Base-by-base conservation (phyloP, 2,113 vertebrate species). In the Zosterops japonicus region DNA sequence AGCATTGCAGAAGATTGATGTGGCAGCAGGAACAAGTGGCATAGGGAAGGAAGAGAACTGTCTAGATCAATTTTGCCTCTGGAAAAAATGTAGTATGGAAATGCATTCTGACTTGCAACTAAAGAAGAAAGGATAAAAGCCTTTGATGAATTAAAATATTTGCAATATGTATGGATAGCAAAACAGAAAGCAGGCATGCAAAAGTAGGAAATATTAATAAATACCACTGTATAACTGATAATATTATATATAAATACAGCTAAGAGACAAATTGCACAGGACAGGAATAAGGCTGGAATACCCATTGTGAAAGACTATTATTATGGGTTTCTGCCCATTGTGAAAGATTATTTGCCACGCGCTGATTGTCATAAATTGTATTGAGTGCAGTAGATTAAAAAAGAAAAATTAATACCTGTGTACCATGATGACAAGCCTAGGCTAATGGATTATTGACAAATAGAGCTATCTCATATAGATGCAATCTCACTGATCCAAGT, bases 1-100 rank as follows among this genome's bases (percentile, higher is more conserved):
- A 89, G 24, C 71, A 46, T 61, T 80, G 68, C 42, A 75, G 68
- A 92, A 81, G 87, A 94, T 81, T 94, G 86, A 92, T 94, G 83
- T 83, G 88, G 94, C 86, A 94, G 88, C 71, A 86, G 79, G 75
- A 93, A 50, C 35, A 94, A 90, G 79, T 67, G 52, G 47, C 91
- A 64, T 53, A 56, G 57, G 61, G 57, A 88, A 90, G 55, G 63
- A 90, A 86, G 33, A 67, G 68, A 90, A 59, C 75, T 85, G 70
- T 80, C 68, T 67, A 74, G 56, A 92, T 92, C 68, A 86, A 27
- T 96, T 93, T 89, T 94, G 55, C 67, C 12, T 5, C 33, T 81
- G 33, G 35, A 87, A 88, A 90, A 94, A 93, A 81, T 70, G 39
- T 70, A 36, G 23, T 71, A 27, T 63, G 64, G 68, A 92, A 92